These are phyloP conservation scores for Pediacus dermestoides DNA, from an alignment of 2,888 invertebrate species.

Conservation along the genomic window DNA sequence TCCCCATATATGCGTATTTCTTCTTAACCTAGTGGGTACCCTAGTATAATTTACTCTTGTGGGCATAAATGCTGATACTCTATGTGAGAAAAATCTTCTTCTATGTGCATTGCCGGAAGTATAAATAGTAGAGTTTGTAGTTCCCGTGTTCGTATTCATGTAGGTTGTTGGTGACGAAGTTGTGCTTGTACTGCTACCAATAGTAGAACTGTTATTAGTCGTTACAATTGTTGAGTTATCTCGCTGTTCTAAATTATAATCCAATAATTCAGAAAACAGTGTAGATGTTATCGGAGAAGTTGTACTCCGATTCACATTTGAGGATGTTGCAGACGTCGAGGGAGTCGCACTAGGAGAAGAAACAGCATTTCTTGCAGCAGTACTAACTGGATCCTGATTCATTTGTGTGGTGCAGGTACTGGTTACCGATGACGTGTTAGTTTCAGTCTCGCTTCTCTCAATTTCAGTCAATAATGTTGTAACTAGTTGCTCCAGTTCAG, in stretches of 20 bases:
- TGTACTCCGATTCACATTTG: too few species aligned
- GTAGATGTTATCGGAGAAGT: neutral
- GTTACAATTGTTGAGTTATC: neutral
- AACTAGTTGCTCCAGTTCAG: conserved; percentile 37
- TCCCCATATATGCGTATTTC: conserved; percentile 22
- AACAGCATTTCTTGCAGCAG: neutral
- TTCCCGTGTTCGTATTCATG: conserved; percentile 19
- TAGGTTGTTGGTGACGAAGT: conserved; percentile 13
- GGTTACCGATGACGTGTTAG: neutral
- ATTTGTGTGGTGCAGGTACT: conserved; percentile 11
- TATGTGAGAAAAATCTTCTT: conserved; percentile 38
- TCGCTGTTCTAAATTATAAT: neutral
- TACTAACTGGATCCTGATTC: conserved; percentile 8
- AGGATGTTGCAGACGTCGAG: neutral
- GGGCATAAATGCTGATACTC: conserved; percentile 44
- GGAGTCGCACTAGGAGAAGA: neutral
- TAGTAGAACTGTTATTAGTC: neutral
- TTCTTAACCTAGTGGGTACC: conserved; percentile 27
- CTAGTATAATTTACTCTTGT: conserved; percentile 38
- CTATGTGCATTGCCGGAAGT: conserved; percentile 30
- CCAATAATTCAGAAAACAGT: neutral
- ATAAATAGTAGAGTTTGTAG: conserved; percentile 32
- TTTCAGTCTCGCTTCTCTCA: conserved; percentile 25
- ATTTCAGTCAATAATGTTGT: conserved; percentile 36
- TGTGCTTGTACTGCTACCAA: neutral